Base-by-base conservation (phyloP, 2,113 vertebrate species). In the Formicarius rufipectus region DNA sequence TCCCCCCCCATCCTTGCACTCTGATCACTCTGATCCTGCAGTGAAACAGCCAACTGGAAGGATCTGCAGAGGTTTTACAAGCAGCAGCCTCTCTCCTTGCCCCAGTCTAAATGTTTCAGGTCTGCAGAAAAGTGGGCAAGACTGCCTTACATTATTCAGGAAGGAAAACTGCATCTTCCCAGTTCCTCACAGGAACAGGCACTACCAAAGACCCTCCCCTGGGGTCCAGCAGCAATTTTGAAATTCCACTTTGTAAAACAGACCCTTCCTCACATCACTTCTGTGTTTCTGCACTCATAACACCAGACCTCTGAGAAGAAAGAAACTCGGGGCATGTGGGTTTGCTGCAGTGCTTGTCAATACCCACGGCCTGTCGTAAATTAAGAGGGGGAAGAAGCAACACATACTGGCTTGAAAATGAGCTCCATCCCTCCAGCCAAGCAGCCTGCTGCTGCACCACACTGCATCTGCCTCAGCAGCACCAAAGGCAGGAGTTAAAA, bases 321-420 rank as follows among this genome's bases (percentile, higher is more conserved):
- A n/a, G 45, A 40, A 44, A 88, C 47, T 75, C 49, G n/a, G 5
- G 55, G 15, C 58, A 23, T 3, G 30, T 6, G 68, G 49, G 60
- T 87, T 85, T 87, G 88, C 91, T 91, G 95, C 93, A 95, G 90
- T 72, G 63, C 71, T 44, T 64, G 69, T 58, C 35, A 37, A 30
- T 40, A 31, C 63, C 62, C 42, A 35, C 25, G 16, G 60, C 3
- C 17, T 12, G 58, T 7, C 8, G 24, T 12, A 50, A 67, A 27
- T 31, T 22, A n/a, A 31, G 64, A 22, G 16, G 31, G 10, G 52
- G 49, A 53, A n/a, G 6, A 4, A 33, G 81, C 9, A 60, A 39
- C 56, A 60, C 33, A 14, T 9, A 19, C 7, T 4, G 44, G 52
- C 52, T 44, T 59, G 72, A 31, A 22, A 10, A 47, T 72, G 14